phyloP scores from a whole-genome alignment of 2,888 invertebrate species.

The Trichopria drosophilae region DNA sequence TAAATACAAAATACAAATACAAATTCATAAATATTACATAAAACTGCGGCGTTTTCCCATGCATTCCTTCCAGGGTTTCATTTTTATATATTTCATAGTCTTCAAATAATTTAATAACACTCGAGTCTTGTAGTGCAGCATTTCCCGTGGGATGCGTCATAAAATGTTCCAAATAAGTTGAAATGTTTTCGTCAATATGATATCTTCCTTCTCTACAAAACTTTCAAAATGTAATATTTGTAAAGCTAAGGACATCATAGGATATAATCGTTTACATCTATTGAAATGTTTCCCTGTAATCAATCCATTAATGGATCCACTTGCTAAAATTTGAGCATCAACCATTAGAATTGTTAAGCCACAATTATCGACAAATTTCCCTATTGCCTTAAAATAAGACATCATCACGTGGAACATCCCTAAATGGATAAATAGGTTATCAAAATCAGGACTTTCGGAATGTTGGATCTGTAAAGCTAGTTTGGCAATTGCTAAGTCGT shows the following conservation, averaged over 20 bases:
- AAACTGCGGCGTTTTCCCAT: too few species aligned
- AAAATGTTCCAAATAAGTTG: too few species aligned
- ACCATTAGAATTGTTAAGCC: constrained; percentile 40
- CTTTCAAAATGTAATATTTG: too few species aligned
- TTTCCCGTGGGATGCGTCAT: too few species aligned
- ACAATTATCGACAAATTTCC: constrained; percentile 32
- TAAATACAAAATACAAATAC: too few species aligned
- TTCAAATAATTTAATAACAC: too few species aligned
- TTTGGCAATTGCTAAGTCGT: constrained; percentile 35
- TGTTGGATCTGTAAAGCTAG: constrained; percentile 29
- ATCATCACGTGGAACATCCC: constrained; percentile 33
- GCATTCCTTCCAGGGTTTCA: too few species aligned
- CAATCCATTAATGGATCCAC: constrained; percentile 41
- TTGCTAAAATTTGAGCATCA: constrained; percentile 37
- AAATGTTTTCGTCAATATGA: too few species aligned
- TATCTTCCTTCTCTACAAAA: too few species aligned
- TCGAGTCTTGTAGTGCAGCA: too few species aligned
- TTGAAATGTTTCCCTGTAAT: constrained; percentile 45
- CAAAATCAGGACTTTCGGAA: constrained; percentile 23
- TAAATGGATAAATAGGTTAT: constrained; percentile 32
- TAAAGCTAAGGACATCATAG: constrained; percentile 37
- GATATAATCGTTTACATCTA: constrained; percentile 39
- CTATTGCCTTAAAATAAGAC: constrained; percentile 30
- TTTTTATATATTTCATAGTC: too few species aligned
- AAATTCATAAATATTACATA: too few species aligned